Percentiles rank a stretch among this genome's conserved stretches.
Conservation (phyloP, 2,797 vertebrate species). For the Silurus aristotelis region DNA sequence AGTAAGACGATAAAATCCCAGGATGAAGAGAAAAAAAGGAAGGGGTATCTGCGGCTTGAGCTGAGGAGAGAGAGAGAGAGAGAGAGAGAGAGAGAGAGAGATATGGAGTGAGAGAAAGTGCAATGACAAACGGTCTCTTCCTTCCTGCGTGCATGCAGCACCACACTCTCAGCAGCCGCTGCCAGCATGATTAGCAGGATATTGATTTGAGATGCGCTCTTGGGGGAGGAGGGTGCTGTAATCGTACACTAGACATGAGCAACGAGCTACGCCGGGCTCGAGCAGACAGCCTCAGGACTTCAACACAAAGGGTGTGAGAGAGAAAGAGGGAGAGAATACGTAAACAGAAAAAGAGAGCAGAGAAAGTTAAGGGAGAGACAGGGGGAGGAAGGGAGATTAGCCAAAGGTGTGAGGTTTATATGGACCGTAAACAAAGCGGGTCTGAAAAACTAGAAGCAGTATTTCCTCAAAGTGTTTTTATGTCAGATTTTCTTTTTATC, state of each 20-base stretch:
- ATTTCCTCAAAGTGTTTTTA: constrained; percentile 22
- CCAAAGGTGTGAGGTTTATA: constrained; percentile 31
- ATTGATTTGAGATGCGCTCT: constrained; percentile 89
- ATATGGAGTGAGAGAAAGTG: constrained; percentile 65
- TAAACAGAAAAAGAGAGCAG: constrained; percentile 46
- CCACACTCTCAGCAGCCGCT: constrained; percentile 76
- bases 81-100: constrained; percentile 41
- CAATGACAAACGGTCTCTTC: constrained; percentile 85
- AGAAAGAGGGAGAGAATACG: constrained; percentile 44
- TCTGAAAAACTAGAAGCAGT: constrained; percentile 26
- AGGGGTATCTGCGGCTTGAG: constrained; percentile 54
- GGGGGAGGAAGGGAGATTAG: constrained; percentile 41
- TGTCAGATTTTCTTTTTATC: constrained; percentile 17
- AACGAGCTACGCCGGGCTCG: constrained; percentile 65
- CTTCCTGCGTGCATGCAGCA: constrained; percentile 80
- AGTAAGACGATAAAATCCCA: constrained; percentile 42
- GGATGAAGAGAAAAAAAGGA: constrained; percentile 50
- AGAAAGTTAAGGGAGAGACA: constrained; percentile 45
- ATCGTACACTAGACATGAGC: constrained; percentile 82
- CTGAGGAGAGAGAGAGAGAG: constrained; percentile 22
- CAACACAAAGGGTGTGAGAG: constrained; percentile 44
- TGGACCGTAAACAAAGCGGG: constrained; percentile 31
- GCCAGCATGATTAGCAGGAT: constrained; percentile 83
- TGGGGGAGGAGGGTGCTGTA: constrained; percentile 71
- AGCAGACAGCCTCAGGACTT: constrained; percentile 63